These are phyloP conservation scores for Tachypleus tridentatus DNA, from an alignment of 1,140 invertebrate genomes.

Conservation along the genomic window DNA sequence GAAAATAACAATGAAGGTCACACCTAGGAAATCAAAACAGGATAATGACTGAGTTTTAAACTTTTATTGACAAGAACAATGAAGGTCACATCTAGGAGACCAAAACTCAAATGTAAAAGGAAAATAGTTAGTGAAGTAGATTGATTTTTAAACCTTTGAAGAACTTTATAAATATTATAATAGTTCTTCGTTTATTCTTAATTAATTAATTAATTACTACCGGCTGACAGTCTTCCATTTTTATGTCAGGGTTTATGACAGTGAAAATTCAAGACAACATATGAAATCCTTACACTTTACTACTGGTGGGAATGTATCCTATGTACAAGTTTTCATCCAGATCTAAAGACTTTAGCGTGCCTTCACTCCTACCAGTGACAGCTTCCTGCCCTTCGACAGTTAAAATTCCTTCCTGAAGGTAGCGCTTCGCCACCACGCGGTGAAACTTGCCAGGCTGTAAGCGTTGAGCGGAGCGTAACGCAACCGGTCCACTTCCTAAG, in stretches of 20 bases:
- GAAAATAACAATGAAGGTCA: not conserved
- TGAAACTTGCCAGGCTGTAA: constrained; percentile 62
- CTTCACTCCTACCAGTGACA: constrained; percentile 59
- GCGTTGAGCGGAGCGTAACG: constrained; percentile 57
- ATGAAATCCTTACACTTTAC: constrained; percentile 16
- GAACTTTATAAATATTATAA: not conserved
- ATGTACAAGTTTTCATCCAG: constrained; percentile 64
- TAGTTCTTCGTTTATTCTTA: not conserved
- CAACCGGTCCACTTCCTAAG: constrained; percentile 54
- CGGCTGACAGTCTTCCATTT: not conserved
- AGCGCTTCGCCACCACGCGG: constrained; percentile 63
- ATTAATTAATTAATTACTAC: not conserved
- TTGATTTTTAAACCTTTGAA: not conserved
- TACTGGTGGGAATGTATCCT: constrained; percentile 55
- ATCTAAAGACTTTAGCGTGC: constrained; percentile 66
- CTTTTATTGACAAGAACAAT: no score
- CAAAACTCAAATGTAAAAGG: no score
- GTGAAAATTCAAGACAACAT: not conserved
- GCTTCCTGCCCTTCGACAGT: constrained; percentile 64
- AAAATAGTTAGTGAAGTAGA: not conserved
- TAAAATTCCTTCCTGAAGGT: constrained; percentile 67
- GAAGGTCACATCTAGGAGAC: no score
- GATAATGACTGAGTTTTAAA: no score
- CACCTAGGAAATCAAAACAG: not conserved
- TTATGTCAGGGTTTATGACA: not conserved